Percentiles rank a stretch among this genome's conserved stretches.
phyloP scores from a whole-genome alignment of 2,888 invertebrate species.

The Podabrus alpinus region DNA sequence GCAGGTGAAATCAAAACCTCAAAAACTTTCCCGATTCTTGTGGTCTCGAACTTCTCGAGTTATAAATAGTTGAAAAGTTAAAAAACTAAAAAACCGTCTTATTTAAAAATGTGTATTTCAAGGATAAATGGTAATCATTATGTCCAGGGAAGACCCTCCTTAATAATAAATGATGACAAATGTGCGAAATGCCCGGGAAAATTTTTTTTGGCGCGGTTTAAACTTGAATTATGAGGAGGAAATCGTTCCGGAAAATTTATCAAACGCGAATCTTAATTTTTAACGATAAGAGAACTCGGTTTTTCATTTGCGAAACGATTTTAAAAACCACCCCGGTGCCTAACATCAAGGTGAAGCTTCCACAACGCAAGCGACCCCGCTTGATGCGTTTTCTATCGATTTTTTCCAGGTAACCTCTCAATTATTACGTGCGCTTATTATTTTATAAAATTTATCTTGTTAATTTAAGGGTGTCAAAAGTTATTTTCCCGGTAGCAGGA shows the following conservation, averaged over 20 bases:
- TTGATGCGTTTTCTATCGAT: background rate
- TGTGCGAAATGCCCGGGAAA: background rate
- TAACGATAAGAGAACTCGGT: background rate
- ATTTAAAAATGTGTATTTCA: background rate
- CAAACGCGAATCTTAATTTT: background rate
- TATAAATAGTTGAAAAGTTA: background rate
- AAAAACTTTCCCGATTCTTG: background rate
- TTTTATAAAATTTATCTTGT: constrained; percentile 1
- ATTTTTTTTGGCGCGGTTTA: background rate
- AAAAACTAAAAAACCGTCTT: background rate
- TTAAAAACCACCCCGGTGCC: background rate
- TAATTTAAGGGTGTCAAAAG: background rate
- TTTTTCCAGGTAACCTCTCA: background rate
- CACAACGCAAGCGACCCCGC: background rate
- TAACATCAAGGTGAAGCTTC: background rate
- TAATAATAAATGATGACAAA: background rate
- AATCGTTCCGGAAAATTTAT: background rate
- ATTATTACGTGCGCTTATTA: background rate
- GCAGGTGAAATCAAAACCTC: background rate
- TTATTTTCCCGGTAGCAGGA: background rate
- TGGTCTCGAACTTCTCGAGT: background rate
- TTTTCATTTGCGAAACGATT: background rate
- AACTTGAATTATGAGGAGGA: background rate
- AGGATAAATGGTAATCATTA: background rate
- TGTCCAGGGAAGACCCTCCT: background rate